Evolutionary conservation across 2,797 vertebrate species (phyloP).

Genomic region (Eremophila alpestris): DNA sequence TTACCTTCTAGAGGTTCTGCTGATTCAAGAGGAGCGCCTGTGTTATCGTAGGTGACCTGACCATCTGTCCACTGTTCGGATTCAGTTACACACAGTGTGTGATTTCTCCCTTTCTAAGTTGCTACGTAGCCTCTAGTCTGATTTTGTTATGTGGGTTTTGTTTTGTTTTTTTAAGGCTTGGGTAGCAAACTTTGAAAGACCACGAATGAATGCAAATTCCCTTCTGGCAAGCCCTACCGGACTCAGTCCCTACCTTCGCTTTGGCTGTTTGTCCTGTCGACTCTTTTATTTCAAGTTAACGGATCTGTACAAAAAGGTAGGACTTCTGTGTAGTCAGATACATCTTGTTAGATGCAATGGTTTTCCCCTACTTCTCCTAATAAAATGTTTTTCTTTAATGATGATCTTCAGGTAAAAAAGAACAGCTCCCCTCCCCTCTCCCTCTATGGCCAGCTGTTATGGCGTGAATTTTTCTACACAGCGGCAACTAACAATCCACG

Average conservation of each 20-base stretch:
- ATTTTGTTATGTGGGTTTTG: not conserved
- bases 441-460: constrained; percentile 92
- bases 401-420: constrained; percentile 87
- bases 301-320: constrained; percentile 94
- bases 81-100: not conserved
- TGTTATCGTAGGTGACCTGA: not conserved
- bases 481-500: constrained; percentile 92
- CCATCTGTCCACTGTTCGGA: not conserved
- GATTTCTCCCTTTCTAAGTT: not conserved
- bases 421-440: constrained; percentile 89
- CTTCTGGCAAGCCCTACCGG: constrained; percentile 92
- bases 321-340: not conserved
- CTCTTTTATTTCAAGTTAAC: constrained; percentile 95
- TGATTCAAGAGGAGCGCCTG: not conserved
- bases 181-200: constrained; percentile 95
- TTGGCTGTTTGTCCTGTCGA: constrained; percentile 93
- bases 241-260: constrained; percentile 93
- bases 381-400: constrained; percentile 13
- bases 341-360: accelerated
- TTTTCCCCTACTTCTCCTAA: not conserved
- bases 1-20: not conserved
- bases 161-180: constrained; percentile 80
- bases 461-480: constrained; percentile 96
- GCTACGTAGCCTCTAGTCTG: not conserved
- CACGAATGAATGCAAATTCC: constrained; percentile 93